Conservation (phyloP, 92 coral and sea anemone genomes). For the Parazoanthus swiftii region DNA sequence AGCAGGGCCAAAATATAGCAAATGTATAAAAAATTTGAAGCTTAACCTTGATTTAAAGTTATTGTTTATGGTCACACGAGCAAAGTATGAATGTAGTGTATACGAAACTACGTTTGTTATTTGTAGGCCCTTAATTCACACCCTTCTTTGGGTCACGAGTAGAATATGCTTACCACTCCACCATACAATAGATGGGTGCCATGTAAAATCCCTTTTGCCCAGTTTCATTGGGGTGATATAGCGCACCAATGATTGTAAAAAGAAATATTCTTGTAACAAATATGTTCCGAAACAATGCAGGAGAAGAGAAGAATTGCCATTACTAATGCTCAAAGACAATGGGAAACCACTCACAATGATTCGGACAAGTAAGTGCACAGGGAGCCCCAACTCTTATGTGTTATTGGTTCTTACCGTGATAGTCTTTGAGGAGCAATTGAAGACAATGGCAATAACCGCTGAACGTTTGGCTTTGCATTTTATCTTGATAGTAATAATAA, state of each 20-base stretch:
- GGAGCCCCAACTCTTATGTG: not conserved
- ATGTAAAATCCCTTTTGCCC: not conserved
- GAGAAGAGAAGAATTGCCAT: conserved; percentile 97
- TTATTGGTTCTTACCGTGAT: not conserved
- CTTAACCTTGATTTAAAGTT: no score
- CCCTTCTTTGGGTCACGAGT: not conserved
- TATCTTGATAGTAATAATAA: no score
- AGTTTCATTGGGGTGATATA: not conserved
- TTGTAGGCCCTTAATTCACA: no score
- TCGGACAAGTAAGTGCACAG: conserved; percentile 39
- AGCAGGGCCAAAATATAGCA: no score
- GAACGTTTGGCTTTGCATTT: not conserved
- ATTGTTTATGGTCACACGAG: no score
- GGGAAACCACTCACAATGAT: conserved; percentile 73
- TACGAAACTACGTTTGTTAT: no score
- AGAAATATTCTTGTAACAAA: not conserved
- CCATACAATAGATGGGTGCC: not conserved
- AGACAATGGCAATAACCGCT: not conserved
- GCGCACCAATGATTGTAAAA: not conserved
- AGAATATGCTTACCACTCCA: not conserved
- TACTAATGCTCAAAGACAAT: conserved; percentile 92
- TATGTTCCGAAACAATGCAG: conserved; percentile 44
- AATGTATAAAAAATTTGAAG: no score
- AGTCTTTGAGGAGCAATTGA: not conserved
- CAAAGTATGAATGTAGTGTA: no score